These are phyloP conservation scores for Rostratula benghalensis DNA, from an alignment of 2,113 vertebrate species.

Conservation along the genomic window DNA sequence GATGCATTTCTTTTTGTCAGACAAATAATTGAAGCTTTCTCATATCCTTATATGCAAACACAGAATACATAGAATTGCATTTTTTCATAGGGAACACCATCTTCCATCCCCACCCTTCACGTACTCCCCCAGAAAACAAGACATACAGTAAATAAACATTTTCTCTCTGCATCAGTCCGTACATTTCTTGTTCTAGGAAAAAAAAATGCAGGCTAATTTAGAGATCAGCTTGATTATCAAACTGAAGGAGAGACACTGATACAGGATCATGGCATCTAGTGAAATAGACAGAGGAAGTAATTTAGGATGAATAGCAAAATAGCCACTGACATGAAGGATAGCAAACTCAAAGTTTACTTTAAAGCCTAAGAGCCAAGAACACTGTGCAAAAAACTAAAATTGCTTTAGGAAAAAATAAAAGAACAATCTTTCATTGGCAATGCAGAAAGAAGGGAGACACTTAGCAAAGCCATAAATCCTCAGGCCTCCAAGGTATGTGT, in stretches of 20 bases:
- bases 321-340: background rate
- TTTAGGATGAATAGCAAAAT: background rate
- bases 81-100: background rate
- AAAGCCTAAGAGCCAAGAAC: background rate
- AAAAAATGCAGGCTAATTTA: background rate
- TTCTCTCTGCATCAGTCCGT: background rate
- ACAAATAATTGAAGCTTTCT: background rate
- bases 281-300: background rate
- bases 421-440: background rate
- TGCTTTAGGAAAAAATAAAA: background rate
- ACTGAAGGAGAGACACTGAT: background rate
- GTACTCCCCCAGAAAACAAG: background rate
- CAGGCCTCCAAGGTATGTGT: background rate
- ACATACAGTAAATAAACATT: background rate
- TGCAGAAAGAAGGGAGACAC: background rate
- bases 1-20: background rate
- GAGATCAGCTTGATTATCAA: background rate
- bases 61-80: background rate
- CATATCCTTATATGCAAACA: background rate
- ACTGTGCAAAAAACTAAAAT: background rate
- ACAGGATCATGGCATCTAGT: background rate
- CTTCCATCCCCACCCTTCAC: background rate
- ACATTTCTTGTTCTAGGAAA: background rate
- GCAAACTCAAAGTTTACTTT: background rate
- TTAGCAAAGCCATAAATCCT: background rate